Evolutionary conservation across 2,888 invertebrate genomes (phyloP).

Genomic region (Drosophila macrospina): DNA sequence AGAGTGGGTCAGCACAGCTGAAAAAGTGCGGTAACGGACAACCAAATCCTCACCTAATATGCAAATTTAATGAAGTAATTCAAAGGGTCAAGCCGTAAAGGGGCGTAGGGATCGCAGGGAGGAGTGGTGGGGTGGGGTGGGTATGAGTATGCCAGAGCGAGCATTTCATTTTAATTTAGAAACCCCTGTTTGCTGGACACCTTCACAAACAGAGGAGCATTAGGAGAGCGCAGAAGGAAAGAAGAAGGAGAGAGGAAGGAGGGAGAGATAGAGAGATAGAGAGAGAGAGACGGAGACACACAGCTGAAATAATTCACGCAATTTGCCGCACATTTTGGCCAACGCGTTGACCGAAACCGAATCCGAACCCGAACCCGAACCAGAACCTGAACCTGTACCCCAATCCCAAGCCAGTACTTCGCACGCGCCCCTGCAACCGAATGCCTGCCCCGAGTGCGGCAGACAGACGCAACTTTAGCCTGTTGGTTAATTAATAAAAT

Average conservation of each 20-base stretch:
- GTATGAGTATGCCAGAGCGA: conserved; percentile 32
- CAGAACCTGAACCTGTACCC: background rate
- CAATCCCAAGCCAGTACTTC: background rate
- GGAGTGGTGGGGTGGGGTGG: background rate
- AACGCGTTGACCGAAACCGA: conserved; percentile 28
- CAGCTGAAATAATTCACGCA: conserved; percentile 69
- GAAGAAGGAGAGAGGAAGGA: background rate
- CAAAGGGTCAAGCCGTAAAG: conserved; percentile 59
- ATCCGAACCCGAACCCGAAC: background rate
- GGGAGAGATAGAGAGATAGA: background rate
- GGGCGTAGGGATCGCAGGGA: background rate
- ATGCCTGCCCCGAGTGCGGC: conserved; percentile 23
- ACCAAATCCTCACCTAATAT: conserved; percentile 79
- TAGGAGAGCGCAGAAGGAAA: too few relatives aligned
- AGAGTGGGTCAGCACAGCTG: conserved; percentile 26
- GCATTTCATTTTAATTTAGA: conserved; percentile 72
- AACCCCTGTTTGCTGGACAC: conserved; percentile 51
- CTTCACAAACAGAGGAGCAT: conserved; percentile 20
- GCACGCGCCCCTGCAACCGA: background rate
- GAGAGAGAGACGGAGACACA: background rate
- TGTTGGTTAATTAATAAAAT: conserved; percentile 83
- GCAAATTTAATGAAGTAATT: conserved; percentile 82
- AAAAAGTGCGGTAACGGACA: conserved; percentile 65
- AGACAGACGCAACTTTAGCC: conserved; percentile 47
- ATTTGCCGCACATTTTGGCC: conserved; percentile 73